Evolutionary conservation across 2,113 vertebrate genomes (phyloP), one percentile per base, ranked within the genome.

Genomic region (Thalassoma bifasciatum): DNA sequence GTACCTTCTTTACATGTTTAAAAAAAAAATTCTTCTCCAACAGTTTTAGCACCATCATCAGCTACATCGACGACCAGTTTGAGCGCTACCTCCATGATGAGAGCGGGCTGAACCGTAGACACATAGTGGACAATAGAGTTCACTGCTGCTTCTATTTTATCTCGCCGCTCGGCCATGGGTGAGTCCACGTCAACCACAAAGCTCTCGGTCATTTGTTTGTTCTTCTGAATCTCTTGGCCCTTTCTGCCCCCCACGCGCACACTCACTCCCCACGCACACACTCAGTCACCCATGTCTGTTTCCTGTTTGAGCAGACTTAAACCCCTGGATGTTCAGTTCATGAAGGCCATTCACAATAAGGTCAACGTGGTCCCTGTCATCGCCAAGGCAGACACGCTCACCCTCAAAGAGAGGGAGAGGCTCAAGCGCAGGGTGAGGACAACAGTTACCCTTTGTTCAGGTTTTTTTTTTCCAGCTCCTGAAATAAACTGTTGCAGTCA

Each of bases 141-240:
- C 98, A 99, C 85, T 99, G 98, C 90, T 99, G 98, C 91, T 99
- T 99, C 89, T 99, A 99, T 85, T 99, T 99, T 77, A 98, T 99
- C 81, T 99, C 98, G 2, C 98, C 98, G 0, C 96, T 99, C 26
- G 98, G 98, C 10, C 98, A 99, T 0, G 98, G 98, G 98, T 99
- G 84, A 72, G 95, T 90, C 10, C 4, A 1, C 38, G 53, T 14
- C 1, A 1, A 10, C 54, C 1, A 26, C 64, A 30, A 7, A 21
- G 5, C 11, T 8, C 23, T 58, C 23, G 12, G 36, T 22, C 8
- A 52, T 46, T 66, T 9, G 14, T 8, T 24, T 5, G 12, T 46
- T 12, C 44, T 51, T 3, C 47, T 13, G 1, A 12, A 30, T 13
- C 17, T 34, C 26, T 51, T 47, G 21, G 23, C 26, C 37, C 10